These are phyloP conservation scores for Semaprochilodus insignis DNA, from an alignment of 2,797 vertebrate species.

Conservation along the genomic window DNA sequence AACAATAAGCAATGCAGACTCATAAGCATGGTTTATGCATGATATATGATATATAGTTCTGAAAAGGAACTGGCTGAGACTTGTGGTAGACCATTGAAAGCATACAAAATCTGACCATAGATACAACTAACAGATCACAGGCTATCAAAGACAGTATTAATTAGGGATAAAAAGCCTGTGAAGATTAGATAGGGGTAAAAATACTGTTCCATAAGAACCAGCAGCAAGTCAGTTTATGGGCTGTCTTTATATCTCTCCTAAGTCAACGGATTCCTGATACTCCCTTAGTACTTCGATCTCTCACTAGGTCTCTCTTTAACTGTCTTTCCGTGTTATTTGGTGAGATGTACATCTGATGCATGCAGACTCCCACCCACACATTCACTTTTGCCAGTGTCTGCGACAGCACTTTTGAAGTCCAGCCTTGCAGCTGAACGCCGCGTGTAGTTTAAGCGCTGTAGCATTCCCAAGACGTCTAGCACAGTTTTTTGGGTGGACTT, in stretches of 20 bases:
- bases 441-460: neutral
- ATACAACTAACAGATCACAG: too few species aligned
- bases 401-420: conserved; percentile 9
- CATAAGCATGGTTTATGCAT: too few species aligned
- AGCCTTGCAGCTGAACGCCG: neutral
- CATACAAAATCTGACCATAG: too few species aligned
- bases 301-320: neutral
- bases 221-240: neutral
- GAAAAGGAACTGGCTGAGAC: too few species aligned
- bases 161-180: neutral
- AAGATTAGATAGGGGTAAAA: neutral
- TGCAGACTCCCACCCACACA: conserved; percentile 12
- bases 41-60: too few species aligned
- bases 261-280: neutral
- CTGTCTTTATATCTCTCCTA: neutral
- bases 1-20: too few species aligned
- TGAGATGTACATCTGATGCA: neutral
- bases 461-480: conserved; percentile 10
- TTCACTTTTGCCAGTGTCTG: neutral
- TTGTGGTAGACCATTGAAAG: too few species aligned
- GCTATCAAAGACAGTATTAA: neutral
- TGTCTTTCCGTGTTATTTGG: neutral
- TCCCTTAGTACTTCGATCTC: neutral
- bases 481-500: neutral
- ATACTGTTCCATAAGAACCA: neutral